A percentile compares a stretch with the other conserved stretches of the same genome.
phyloP scores from a whole-genome alignment of 2,113 vertebrate species.

The Progne subis region DNA sequence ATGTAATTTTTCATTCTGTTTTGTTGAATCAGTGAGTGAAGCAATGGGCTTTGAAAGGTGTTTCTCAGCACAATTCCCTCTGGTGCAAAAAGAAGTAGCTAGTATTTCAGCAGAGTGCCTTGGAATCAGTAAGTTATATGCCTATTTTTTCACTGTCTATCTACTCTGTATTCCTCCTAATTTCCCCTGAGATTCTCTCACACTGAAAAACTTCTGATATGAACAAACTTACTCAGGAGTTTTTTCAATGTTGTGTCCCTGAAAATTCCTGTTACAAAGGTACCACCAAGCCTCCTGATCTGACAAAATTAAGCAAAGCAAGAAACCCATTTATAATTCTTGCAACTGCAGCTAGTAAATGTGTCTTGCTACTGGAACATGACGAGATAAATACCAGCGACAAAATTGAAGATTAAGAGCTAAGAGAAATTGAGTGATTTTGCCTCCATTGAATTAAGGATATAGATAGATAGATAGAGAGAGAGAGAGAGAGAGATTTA shows the following conservation, averaged over 20 bases:
- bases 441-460: background rate
- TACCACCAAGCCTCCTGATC: background rate
- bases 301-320: background rate
- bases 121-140: background rate
- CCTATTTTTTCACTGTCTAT: background rate
- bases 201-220: background rate
- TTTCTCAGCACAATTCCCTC: background rate
- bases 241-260: background rate
- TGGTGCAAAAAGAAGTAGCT: background rate
- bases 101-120: background rate
- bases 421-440: background rate
- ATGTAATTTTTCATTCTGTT: background rate
- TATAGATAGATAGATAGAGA: no score
- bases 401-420: background rate
- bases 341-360: background rate
- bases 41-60: background rate
- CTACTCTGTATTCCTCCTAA: conserved; percentile 7
- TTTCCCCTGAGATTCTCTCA: conserved; percentile 29
- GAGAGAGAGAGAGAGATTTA: no score
- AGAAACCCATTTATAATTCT: background rate
- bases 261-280: background rate
- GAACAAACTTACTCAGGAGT: background rate
- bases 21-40: background rate
- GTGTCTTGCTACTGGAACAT: background rate
- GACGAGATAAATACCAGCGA: background rate